Evolutionary conservation across 2,888 invertebrate species (phyloP), one percentile per base, ranked within the genome.

Genomic region (Mantis religiosa): DNA sequence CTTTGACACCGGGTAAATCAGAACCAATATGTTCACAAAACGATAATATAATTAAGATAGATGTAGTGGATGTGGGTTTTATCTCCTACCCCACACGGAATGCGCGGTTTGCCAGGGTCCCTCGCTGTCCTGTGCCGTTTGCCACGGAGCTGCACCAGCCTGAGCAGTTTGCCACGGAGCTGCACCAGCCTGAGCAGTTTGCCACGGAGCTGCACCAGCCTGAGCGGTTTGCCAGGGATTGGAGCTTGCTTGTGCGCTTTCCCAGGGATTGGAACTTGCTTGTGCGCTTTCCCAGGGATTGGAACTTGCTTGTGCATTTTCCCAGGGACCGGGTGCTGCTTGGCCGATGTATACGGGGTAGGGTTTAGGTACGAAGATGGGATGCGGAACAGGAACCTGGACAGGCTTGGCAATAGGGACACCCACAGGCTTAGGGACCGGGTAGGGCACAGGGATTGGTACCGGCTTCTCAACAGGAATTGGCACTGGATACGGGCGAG

Each of bases 381-480:
- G 89, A 34, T 93, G 92, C 89, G 93, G 93, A 90, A 94, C 92
- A 83, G 93, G 91, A 12, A 93, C 93, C 15, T 93, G 91, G 89
- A 92, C 92, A 4, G 93, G 92, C 34, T 92, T 92, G 30, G 93
- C 92, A 20, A 93, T 92, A 41, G 91, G 92, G 6, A 93, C 93
- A 91, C 91, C 92, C 92, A 90, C 92, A 90, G 90, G 92, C 91
- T 90, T 92, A 91, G 93, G 93, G 25, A 93, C 93, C 9, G 91
- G 91, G 47, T 89, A 84, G 34, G 89, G 89, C 27, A 86, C 84
- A 20, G 89, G 91, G 82, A 91, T 91, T 34, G 91, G 90, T 47
- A 92, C 91, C 41, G 89, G 88, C 85, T 89, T 89, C 83, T 87
- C 88, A 25, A 89, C 89, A 12, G 88, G 92, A n/a, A 93, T 92